Conservation (phyloP, 2,888 invertebrate species). For the Onthophagus sagittarius region DNA sequence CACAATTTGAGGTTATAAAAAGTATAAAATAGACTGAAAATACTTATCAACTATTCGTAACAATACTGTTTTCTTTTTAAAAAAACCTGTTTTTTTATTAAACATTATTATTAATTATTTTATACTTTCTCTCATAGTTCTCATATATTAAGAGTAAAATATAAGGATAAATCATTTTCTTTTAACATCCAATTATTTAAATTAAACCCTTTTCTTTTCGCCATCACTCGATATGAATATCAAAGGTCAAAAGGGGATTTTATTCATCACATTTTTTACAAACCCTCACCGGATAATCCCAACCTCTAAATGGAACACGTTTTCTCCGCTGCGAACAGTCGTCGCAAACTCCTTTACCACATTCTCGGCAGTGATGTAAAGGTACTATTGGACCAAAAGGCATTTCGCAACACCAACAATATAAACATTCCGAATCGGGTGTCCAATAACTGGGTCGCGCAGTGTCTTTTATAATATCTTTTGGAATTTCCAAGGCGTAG, state of each 20-base stretch:
- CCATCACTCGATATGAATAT: too few relatives aligned
- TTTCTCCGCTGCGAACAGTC: constrained; percentile 56
- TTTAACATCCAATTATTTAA: not conserved
- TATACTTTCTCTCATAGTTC: not conserved
- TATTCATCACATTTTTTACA: constrained; percentile 60
- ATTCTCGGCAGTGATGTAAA: constrained; percentile 67
- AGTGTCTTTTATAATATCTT: constrained; percentile 72
- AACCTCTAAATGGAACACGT: constrained; percentile 69
- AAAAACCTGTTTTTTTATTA: not conserved
- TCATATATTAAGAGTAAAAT: not conserved
- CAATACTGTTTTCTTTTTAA: not conserved
- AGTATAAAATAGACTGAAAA: constrained; percentile 7
- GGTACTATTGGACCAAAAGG: constrained; percentile 54
- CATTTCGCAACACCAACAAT: constrained; percentile 62
- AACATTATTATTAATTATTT: constrained; percentile 6
- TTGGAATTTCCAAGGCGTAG: constrained; percentile 68
- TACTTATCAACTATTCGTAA: not conserved
- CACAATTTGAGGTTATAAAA: not conserved
- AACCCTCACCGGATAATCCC: constrained; percentile 69
- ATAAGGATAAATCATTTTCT: not conserved
- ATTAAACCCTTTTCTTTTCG: constrained; percentile 25
- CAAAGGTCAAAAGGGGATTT: constrained; percentile 5
- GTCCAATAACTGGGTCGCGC: constrained; percentile 78
- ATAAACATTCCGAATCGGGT: constrained; percentile 66
- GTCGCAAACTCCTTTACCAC: constrained; percentile 69